Evolutionary conservation across 2,113 vertebrate genomes (phyloP).

Genomic region (Callipepla californica): DNA sequence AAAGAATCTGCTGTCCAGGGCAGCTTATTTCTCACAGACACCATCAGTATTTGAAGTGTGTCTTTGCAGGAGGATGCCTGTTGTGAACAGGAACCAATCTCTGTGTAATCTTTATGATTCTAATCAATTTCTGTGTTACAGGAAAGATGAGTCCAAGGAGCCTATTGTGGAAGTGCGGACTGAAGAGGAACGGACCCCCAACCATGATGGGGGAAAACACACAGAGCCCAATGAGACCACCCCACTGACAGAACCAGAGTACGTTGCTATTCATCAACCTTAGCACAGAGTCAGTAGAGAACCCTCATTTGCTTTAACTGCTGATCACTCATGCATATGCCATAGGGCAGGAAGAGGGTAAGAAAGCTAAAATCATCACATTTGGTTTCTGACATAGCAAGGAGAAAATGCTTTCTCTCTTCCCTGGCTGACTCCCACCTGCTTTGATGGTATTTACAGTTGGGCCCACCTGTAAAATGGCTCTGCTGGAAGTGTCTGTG

Average conservation of each 20-base stretch:
- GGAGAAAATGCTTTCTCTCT: neutral
- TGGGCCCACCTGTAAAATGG: neutral
- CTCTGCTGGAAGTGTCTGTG: neutral
- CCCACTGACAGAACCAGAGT: constrained; percentile 96
- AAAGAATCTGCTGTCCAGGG: neutral
- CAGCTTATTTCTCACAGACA: rapidly evolving
- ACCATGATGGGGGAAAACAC: constrained; percentile 93
- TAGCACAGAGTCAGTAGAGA: neutral
- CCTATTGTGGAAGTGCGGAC: constrained; percentile 96
- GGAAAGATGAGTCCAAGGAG: constrained; percentile 97
- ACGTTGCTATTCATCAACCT: constrained; percentile 67
- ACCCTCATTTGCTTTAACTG: neutral
- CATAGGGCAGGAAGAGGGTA: neutral
- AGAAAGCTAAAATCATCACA: neutral
- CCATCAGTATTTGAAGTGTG: rapidly evolving
- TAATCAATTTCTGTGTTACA: constrained; percentile 66
- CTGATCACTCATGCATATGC: neutral
- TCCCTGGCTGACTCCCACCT: neutral
- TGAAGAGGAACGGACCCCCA: constrained; percentile 93
- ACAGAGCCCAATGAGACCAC: constrained; percentile 97
- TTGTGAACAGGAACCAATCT: neutral
- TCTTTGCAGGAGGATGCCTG: neutral
- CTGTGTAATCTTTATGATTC: neutral
- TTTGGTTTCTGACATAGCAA: neutral
- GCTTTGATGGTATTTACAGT: neutral